Percentiles rank a stretch among this genome's conserved stretches.
These are phyloP conservation scores for Bufo gargarizans DNA, from an alignment of 2,113 vertebrate genomes.

Conservation along the genomic window DNA sequence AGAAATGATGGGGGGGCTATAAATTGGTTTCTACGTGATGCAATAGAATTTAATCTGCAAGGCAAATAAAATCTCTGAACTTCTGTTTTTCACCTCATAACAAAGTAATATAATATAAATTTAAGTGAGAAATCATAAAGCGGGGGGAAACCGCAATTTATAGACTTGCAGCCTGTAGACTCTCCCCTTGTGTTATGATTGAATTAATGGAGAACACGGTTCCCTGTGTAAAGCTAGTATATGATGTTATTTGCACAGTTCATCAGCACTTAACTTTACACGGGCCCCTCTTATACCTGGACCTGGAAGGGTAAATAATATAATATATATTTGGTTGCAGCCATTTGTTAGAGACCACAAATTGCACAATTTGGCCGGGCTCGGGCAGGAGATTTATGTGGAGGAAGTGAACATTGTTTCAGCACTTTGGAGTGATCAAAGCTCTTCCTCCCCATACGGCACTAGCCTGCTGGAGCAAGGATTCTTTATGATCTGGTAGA, in stretches of 20 bases:
- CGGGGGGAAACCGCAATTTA: slow-evolving; percentile 29
- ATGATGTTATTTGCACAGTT: slow-evolving; percentile 42
- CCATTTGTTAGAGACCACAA: slow-evolving; percentile 54
- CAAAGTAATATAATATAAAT: slow-evolving; percentile 47
- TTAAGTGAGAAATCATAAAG: slow-evolving; percentile 19
- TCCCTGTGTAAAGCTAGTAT: neutral
- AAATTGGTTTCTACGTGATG: neutral
- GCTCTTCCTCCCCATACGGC: slow-evolving; percentile 53
- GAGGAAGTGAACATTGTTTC: slow-evolving; percentile 58
- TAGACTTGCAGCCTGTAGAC: slow-evolving; percentile 41
- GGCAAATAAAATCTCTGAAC: slow-evolving; percentile 9
- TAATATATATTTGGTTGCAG: slow-evolving; percentile 35
- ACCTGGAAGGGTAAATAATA: slow-evolving; percentile 10
- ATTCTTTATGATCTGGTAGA: slow-evolving; percentile 58
- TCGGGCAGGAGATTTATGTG: slow-evolving; percentile 50
- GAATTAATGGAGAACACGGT: slow-evolving; percentile 13
- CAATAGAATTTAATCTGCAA: slow-evolving; percentile 18
- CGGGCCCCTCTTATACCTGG: neutral
- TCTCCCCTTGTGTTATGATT: slow-evolving; percentile 39
- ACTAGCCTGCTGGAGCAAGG: slow-evolving; percentile 32
- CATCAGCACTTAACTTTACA: slow-evolving; percentile 45
- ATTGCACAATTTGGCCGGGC: slow-evolving; percentile 54
- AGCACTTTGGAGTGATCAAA: slow-evolving; percentile 58
- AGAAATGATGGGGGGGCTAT: neutral
- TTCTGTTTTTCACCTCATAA: slow-evolving; percentile 37